Conservation (phyloP, 2,113 vertebrate species). For the Paramormyrops kingsleyae region DNA sequence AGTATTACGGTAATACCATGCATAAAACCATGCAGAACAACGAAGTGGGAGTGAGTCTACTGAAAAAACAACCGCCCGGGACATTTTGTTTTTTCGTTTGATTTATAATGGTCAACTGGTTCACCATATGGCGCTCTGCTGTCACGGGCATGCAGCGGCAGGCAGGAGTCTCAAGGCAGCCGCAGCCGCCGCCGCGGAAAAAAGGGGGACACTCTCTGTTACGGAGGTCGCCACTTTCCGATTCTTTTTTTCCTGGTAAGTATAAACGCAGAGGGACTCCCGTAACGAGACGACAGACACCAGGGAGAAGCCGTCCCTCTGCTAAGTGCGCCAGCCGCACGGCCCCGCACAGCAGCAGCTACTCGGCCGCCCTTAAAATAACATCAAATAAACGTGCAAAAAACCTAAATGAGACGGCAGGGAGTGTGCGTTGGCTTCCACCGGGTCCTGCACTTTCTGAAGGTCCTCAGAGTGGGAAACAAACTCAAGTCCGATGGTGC, state of each 20-base stretch:
- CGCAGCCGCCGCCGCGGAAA: background rate
- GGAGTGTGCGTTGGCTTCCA: background rate
- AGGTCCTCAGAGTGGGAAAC: background rate
- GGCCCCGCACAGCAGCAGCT: too few species aligned
- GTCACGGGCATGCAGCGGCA: background rate
- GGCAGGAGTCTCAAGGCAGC: background rate
- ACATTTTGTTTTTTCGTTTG: conserved; percentile 18
- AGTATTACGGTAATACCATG: background rate
- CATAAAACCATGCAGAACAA: conserved; percentile 3
- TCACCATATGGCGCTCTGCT: background rate
- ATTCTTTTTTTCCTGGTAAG: background rate
- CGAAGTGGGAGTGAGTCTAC: background rate
- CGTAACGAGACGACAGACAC: background rate
- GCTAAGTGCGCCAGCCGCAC: background rate
- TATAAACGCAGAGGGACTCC: background rate
- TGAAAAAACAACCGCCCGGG: background rate
- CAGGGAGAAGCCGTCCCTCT: background rate
- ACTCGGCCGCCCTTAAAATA: background rate
- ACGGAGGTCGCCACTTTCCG: background rate
- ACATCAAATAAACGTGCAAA: background rate
- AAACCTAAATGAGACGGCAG: background rate
- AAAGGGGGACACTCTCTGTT: background rate
- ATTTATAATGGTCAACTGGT: background rate
- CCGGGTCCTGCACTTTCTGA: background rate
- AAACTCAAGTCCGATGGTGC: background rate